phyloP scores from a whole-genome alignment of 35 echinoderm and acorn worm genomes.

The Nesometra sesokonis region DNA sequence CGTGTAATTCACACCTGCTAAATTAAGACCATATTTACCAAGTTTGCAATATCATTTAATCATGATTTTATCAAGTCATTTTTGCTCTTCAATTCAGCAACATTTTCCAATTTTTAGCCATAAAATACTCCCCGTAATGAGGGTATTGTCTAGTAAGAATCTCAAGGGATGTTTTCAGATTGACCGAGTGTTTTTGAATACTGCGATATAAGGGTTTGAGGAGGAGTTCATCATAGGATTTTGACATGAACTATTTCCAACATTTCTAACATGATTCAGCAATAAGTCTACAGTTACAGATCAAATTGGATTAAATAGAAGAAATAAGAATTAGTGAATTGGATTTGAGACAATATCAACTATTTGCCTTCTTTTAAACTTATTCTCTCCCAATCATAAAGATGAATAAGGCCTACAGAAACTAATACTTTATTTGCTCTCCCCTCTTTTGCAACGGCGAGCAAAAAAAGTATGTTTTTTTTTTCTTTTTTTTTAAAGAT shows the following conservation, averaged over 20 bases:
- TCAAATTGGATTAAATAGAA: not conserved
- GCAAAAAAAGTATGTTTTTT: no score
- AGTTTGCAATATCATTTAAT: not conserved
- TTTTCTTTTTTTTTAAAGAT: no score
- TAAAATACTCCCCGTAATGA: not conserved
- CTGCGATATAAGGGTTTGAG: not conserved
- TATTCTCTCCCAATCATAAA: no score
- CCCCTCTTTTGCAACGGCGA: no score
- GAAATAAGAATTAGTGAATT: not conserved
- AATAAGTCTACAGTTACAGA: not conserved
- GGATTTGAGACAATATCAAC: not conserved
- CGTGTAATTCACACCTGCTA: not conserved
- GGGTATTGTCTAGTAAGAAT: not conserved
- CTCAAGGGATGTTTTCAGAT: not conserved
- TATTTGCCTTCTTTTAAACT: no score
- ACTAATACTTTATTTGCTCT: no score
- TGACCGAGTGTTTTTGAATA: not conserved
- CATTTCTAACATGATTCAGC: not conserved
- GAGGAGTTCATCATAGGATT: not conserved
- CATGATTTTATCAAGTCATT: no score
- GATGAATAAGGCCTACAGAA: no score
- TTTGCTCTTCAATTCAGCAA: not conserved
- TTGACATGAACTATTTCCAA: not conserved
- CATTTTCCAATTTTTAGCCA: not conserved
- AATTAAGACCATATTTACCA: not conserved